Conservation (phyloP, 2,888 invertebrate species). For the Pheosia gnoma region DNA sequence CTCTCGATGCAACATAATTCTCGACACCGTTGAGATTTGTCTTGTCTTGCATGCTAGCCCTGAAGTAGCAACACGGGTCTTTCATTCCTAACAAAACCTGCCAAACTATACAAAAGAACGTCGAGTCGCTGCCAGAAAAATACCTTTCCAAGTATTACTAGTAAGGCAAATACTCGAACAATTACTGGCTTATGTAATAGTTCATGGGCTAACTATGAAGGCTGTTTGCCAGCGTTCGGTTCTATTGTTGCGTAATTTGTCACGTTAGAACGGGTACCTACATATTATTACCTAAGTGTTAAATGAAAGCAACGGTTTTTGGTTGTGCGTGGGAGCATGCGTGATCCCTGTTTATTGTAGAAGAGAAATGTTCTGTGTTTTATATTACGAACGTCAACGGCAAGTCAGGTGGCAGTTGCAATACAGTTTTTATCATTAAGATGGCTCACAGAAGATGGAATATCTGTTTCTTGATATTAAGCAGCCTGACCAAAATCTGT, state of each 20-base stretch:
- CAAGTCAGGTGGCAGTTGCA: too few species aligned
- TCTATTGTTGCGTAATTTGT: slow-evolving; percentile 47
- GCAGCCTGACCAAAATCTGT: too few species aligned
- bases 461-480: too few species aligned
- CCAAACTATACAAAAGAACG: slow-evolving; percentile 6
- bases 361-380: background rate
- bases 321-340: background rate
- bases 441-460: too few species aligned
- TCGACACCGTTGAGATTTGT: too few species aligned
- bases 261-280: slow-evolving; percentile 23
- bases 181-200: slow-evolving; percentile 46
- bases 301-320: slow-evolving; percentile 1
- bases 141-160: slow-evolving; percentile 20
- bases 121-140: slow-evolving; percentile 20
- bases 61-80: too few species aligned
- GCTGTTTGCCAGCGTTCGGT: slow-evolving; percentile 35
- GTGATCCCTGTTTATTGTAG: background rate
- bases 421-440: too few species aligned
- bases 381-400: too few species aligned
- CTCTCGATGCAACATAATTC: too few species aligned
- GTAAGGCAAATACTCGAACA: slow-evolving; percentile 35
- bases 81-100: background rate
- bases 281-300: slow-evolving; percentile 5
- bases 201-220: slow-evolving; percentile 47
- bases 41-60: too few species aligned